A percentile compares a stretch with the other conserved stretches of the same genome.
Evolutionary conservation across 2,797 vertebrate genomes (phyloP).

Genomic region (Manis javanica): DNA sequence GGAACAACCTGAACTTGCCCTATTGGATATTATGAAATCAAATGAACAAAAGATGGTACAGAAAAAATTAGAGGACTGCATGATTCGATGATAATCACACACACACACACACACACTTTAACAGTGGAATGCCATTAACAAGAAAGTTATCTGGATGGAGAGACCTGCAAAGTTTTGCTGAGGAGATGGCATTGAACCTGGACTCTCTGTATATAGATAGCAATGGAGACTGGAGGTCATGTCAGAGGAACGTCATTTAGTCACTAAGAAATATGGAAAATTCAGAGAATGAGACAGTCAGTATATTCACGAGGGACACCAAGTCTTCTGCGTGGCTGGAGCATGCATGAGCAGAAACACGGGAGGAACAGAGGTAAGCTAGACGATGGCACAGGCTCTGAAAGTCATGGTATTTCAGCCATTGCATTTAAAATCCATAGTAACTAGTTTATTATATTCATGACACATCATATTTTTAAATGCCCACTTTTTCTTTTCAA

Average conservation of each 20-base stretch:
- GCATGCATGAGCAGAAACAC: rapidly evolving
- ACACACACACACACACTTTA: not conserved
- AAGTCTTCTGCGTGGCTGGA: rapidly evolving
- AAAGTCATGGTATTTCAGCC: not conserved
- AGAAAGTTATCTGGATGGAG: not conserved
- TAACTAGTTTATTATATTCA: not conserved
- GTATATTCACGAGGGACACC: too few relatives aligned
- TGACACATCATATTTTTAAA: not conserved
- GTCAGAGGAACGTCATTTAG: not conserved
- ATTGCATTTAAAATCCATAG: not conserved
- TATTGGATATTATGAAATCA: too few relatives aligned
- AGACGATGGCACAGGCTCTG: too few relatives aligned
- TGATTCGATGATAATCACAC: not conserved
- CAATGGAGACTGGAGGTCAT: not conserved
- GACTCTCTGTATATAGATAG: not conserved
- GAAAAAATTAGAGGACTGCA: not conserved
- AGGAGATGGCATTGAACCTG: not conserved
- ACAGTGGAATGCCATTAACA: not conserved
- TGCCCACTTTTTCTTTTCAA: not conserved
- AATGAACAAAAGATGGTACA: not conserved
- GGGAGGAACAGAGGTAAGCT: not conserved
- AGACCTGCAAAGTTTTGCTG: not conserved
- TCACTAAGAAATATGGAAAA: not conserved
- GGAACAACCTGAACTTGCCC: not conserved
- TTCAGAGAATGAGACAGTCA: not conserved